Evolutionary conservation across 2,113 vertebrate species (phyloP), one percentile per base, ranked within the genome.

Genomic region (Cebus imitator): DNA sequence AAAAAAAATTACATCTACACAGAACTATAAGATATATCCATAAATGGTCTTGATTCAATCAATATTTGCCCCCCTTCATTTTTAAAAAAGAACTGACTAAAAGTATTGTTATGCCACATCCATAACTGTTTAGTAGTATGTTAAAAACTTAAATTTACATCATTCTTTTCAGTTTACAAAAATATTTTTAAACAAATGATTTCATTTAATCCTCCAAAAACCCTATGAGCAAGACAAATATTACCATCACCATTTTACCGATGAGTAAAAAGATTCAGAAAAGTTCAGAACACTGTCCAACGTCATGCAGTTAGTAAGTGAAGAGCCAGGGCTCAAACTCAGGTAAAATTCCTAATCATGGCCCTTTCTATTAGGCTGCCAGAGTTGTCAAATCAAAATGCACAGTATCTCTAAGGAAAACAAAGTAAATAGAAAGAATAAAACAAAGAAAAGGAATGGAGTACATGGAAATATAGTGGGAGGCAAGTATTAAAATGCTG

Each of bases 251-350:
- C 91, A 97, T 81, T 87, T 92, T 91, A 93, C 6, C 5, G 20
- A 89, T 55, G 72, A 96, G 45, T 86, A 87, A 79, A 83, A 91
- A 81, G 75, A 52, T 70, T 93, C 32, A 88, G 37, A 90, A 95
- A 96, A 76, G 32, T 95, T 97, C 95, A 94, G 12, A 78, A 66
- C 45, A 93, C 90, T 96, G 95, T 70, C 91, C 90, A 94, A 16
- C 12, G 32, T 40, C 98, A 98, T 97, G 97, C 95, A 88, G 92
- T 97, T 97, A 98, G 96, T 97, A 94, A 92, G 82, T 81, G 55
- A 89, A 88, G 48, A 93, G 64, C 76, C 66, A 87, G 66, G 76
- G 70, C 12, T 95, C 87, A 87, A 80, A 95, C 14, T 93, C 64
- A 92, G 32, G n/a, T 48, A 86, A 87, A 95, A 97, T 73, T 92